A percentile compares a stretch with the other conserved stretches of the same genome.
Conservation (phyloP, 2,888 invertebrate genomes). For the Heterodera filipjevi region DNA sequence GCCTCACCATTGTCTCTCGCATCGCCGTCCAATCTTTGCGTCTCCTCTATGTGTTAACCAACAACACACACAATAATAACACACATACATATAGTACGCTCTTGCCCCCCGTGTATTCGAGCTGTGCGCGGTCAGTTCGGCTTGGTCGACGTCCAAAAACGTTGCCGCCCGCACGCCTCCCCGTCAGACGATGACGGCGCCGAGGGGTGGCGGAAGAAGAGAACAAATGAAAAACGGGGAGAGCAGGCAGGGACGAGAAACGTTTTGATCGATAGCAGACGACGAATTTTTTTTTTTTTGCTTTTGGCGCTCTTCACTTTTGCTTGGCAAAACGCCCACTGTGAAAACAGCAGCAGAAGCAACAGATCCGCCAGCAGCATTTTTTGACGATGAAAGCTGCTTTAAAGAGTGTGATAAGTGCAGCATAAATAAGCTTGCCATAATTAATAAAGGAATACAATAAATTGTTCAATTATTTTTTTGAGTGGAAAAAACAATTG, state of each 20-base stretch:
- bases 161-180: background rate
- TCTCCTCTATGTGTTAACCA: background rate
- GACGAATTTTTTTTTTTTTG: background rate
- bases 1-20: too few species aligned
- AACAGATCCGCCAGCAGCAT: too few species aligned
- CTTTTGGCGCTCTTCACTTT: constrained; percentile 3
- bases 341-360: background rate
- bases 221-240: background rate
- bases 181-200: background rate
- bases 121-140: background rate
- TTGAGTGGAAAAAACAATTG: too few species aligned
- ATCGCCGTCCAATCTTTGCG: background rate
- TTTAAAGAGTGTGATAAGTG: too few species aligned
- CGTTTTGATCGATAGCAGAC: background rate
- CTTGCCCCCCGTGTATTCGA: background rate
- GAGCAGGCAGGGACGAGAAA: background rate
- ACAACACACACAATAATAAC: background rate
- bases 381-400: too few species aligned
- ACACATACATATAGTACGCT: background rate
- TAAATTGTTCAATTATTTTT: too few species aligned
- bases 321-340: background rate
- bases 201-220: background rate
- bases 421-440: too few species aligned
- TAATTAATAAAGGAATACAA: too few species aligned
- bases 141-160: background rate